phyloP scores from a whole-genome alignment of 2,797 vertebrate species.

The Thunnus albacares region DNA sequence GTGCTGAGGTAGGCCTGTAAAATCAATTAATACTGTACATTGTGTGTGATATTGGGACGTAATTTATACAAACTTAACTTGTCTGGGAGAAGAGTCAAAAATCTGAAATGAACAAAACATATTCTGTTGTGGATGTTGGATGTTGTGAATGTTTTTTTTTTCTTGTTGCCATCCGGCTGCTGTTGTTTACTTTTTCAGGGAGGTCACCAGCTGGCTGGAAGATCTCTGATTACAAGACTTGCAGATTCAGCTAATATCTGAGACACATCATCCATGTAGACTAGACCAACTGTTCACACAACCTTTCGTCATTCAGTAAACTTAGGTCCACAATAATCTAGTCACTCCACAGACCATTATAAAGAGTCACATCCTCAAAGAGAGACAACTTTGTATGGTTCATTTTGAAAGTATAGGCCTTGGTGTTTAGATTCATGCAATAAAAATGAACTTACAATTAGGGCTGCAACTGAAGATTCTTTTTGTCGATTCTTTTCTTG shows the following conservation, averaged over 20 bases:
- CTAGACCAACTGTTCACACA: conserved; percentile 37
- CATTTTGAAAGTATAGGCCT: not conserved
- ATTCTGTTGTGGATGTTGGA: not conserved
- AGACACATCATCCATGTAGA: conserved; percentile 22
- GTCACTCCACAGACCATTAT: not conserved
- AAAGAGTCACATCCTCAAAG: not conserved
- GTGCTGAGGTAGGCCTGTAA: not conserved
- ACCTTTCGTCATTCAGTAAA: conserved; percentile 11
- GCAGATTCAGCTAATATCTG: conserved; percentile 33
- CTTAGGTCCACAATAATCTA: not conserved
- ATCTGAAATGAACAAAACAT: conserved; percentile 22
- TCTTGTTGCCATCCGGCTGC: conserved; percentile 28
- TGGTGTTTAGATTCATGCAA: not conserved
- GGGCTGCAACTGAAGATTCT: no score
- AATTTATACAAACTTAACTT: conserved; percentile 12
- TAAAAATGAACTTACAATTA: not conserved
- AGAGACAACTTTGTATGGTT: not conserved
- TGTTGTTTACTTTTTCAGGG: conserved; percentile 43
- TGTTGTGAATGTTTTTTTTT: conserved; percentile 1
- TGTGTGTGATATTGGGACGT: not conserved
- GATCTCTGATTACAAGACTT: conserved; percentile 18
- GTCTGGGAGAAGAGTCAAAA: conserved; percentile 3
- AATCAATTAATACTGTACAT: not conserved
- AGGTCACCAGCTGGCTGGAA: conserved; percentile 32
- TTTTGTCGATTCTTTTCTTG: no score